phyloP scores from a whole-genome alignment of 2,888 invertebrate species.

The Drosophila mimica region DNA sequence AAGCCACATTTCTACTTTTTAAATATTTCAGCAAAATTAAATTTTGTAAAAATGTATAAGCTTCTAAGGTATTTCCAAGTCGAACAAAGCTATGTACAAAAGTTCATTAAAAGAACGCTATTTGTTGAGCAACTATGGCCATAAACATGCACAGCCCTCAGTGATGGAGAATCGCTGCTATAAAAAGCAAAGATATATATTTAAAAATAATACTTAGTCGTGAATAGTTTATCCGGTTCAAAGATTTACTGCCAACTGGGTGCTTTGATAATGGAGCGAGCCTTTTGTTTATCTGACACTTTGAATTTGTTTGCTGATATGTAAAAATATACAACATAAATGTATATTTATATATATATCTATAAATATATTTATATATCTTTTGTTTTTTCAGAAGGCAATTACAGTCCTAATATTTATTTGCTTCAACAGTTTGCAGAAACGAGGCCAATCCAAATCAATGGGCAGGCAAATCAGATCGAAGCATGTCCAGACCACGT shows the following conservation, averaged over 20 bases:
- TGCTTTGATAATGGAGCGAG: conserved; percentile 29
- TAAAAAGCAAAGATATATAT: conserved; percentile 42
- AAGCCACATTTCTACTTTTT: neutral
- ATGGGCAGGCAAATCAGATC: conserved; percentile 50
- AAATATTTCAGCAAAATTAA: neutral
- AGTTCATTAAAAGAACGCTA: neutral
- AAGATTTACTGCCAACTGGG: conserved; percentile 48
- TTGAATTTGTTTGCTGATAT: conserved; percentile 8
- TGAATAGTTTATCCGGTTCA: conserved; percentile 29
- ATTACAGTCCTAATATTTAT: neutral
- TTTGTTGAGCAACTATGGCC: conserved; percentile 13
- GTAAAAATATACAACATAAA: neutral
- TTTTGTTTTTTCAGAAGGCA: neutral
- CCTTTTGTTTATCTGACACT: conserved; percentile 44
- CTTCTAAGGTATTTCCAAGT: conserved; percentile 1
- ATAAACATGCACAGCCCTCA: conserved; percentile 19
- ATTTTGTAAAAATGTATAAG: neutral
- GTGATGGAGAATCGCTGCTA: conserved; percentile 21
- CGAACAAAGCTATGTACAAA: neutral
- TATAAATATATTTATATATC: neutral
- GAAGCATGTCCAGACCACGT: conserved; percentile 77
- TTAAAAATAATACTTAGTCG: conserved; percentile 21
- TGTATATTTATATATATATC: conserved; percentile 17
- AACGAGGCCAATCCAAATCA: conserved; percentile 37
- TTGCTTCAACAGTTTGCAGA: conserved; percentile 9